These are phyloP conservation scores for Gasteruption jaculator DNA, from an alignment of 2,888 invertebrate genomes.

Conservation along the genomic window DNA sequence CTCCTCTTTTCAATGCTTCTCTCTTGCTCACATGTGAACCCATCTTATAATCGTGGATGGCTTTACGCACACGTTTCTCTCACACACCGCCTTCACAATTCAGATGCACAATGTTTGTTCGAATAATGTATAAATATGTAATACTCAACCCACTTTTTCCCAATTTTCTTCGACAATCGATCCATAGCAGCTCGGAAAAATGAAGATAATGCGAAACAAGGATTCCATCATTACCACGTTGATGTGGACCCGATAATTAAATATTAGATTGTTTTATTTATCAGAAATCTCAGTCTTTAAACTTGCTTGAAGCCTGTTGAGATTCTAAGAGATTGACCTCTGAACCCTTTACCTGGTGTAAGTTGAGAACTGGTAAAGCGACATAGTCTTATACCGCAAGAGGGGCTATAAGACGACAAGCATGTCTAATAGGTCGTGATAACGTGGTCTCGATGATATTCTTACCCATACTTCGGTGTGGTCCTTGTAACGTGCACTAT, in stretches of 20 bases:
- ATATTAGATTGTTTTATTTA: too few relatives aligned
- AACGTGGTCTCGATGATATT: conserved; percentile 40
- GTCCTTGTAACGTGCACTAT: conserved; percentile 37
- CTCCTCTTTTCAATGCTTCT: conserved; percentile 41
- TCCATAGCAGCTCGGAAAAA: too few relatives aligned
- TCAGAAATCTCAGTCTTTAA: too few relatives aligned
- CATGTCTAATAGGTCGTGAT: conserved; percentile 43
- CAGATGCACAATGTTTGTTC: too few relatives aligned
- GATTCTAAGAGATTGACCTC: conserved; percentile 13
- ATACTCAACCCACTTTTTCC: too few relatives aligned
- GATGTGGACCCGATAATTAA: too few relatives aligned
- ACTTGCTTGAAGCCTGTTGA: conserved; percentile 8
- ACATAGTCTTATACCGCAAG: conserved; percentile 35
- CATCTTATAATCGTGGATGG: conserved; percentile 26
- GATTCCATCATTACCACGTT: too few relatives aligned
- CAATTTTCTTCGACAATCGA: too few relatives aligned
- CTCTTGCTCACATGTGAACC: too few relatives aligned
- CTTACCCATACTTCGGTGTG: conserved; percentile 37
- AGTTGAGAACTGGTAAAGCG: conserved; percentile 33
- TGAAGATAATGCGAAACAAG: too few relatives aligned
- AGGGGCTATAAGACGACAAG: conserved; percentile 37
- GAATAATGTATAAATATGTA: too few relatives aligned
- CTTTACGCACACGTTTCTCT: conserved; percentile 22
- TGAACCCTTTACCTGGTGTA: conserved; percentile 20
- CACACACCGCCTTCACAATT: too few relatives aligned